Percentiles rank a stretch among this genome's conserved stretches.
phyloP scores from a whole-genome alignment of 2,888 invertebrate species.

The Rapana venosa region DNA sequence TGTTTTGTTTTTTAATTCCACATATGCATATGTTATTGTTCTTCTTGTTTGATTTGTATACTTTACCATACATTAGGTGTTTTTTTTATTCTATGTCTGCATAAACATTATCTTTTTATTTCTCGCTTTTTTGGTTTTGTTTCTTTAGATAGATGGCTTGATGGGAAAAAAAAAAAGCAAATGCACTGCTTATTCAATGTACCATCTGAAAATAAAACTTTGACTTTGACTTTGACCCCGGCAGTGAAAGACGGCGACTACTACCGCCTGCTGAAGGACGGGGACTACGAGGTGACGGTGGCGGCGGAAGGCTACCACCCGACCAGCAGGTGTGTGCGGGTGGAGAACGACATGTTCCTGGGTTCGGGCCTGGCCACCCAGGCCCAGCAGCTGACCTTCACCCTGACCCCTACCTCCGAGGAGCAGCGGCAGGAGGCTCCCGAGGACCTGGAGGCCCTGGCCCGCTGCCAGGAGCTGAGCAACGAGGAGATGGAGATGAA shows the following conservation, averaged over 20 bases:
- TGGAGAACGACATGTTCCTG: slow-evolving; percentile 80
- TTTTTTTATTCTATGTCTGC: too few relatives aligned
- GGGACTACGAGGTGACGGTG: slow-evolving; percentile 87
- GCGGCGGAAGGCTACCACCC: slow-evolving; percentile 85
- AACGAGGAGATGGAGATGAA: background rate
- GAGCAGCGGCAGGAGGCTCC: too few relatives aligned
- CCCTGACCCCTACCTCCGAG: slow-evolving; percentile 46
- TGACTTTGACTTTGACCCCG: background rate
- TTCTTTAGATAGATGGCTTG: too few relatives aligned
- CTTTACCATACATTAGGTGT: too few relatives aligned
- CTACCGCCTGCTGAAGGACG: slow-evolving; percentile 87
- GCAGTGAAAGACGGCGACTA: slow-evolving; percentile 81
- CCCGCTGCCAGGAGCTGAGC: slow-evolving; percentile 48
- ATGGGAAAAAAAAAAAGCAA: too few relatives aligned
- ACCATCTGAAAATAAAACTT: background rate
- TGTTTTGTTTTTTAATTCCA: too few relatives aligned
- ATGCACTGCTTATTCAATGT: too few relatives aligned
- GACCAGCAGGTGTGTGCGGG: slow-evolving; percentile 82
- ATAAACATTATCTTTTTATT: too few relatives aligned
- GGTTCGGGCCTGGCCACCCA: slow-evolving; percentile 47
- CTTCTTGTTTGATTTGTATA: too few relatives aligned
- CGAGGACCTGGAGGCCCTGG: slow-evolving; percentile 38
- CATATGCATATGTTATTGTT: too few relatives aligned
- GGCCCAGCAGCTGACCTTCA: slow-evolving; percentile 63
- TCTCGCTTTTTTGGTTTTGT: too few relatives aligned